These are phyloP conservation scores for Lithophane socia DNA, from an alignment of 2,888 invertebrate genomes.

Conservation along the genomic window DNA sequence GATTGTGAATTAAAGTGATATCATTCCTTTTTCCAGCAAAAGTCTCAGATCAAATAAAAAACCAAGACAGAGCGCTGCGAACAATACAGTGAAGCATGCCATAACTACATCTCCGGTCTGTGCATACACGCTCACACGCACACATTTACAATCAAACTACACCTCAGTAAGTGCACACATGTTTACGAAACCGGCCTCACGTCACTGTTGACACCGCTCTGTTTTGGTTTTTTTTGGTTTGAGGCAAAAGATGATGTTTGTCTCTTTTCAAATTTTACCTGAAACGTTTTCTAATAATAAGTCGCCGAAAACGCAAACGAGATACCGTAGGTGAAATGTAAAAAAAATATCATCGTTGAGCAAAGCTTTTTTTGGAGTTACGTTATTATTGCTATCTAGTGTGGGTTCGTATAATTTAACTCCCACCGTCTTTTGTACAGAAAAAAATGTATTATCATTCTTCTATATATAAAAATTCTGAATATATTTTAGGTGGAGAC, in stretches of 20 bases:
- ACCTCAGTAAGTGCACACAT: too few species aligned
- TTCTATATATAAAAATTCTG: conserved; percentile 16
- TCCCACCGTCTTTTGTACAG: conserved; percentile 7
- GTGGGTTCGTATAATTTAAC: conserved; percentile 23
- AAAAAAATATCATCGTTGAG: background rate
- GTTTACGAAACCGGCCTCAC: too few species aligned
- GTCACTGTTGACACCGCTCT: too few species aligned
- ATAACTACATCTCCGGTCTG: too few species aligned
- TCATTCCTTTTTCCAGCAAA: background rate
- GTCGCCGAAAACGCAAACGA: background rate
- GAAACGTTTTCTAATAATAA: background rate
- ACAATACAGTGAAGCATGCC: too few species aligned
- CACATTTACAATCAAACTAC: too few species aligned
- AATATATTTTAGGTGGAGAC: conserved; percentile 31
- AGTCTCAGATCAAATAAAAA: background rate
- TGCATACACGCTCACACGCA: too few species aligned
- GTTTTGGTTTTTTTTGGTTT: too few species aligned
- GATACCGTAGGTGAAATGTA: background rate
- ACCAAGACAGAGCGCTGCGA: too few species aligned
- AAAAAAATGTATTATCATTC: conserved; percentile 18
- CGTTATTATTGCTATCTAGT: conserved; percentile 22
- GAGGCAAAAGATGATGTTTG: background rate
- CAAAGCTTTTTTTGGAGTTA: conserved; percentile 1
- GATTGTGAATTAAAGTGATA: background rate
- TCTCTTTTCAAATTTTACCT: background rate